These are phyloP conservation scores for Sceloporus undulatus DNA, from an alignment of 2,113 vertebrate genomes.

Conservation along the genomic window DNA sequence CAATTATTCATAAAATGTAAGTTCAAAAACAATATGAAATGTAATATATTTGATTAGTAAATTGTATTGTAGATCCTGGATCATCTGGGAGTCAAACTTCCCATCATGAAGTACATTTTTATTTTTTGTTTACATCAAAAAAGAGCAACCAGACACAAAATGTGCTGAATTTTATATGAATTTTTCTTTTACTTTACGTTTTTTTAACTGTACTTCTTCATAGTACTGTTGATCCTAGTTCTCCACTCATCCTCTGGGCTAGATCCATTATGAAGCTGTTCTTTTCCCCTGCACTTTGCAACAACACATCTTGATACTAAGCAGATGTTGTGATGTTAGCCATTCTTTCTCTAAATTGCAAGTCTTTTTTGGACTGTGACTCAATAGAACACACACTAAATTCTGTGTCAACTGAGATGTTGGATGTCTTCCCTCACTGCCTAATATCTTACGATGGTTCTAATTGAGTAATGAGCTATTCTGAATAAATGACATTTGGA, in stretches of 20 bases:
- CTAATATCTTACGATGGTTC: background rate
- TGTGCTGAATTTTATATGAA: background rate
- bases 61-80: background rate
- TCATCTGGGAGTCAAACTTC: background rate
- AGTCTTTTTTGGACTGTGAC: background rate
- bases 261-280: background rate
- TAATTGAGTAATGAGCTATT: background rate
- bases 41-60: background rate
- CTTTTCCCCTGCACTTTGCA: background rate
- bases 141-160: background rate
- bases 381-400: background rate
- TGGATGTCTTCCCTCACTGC: background rate
- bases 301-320: background rate
- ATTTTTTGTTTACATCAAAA: background rate
- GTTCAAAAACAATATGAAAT: background rate
- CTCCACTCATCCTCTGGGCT: background rate
- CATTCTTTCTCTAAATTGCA: constrained; percentile 20
- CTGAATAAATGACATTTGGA: background rate
- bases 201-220: background rate
- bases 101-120: background rate
- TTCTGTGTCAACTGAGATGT: background rate
- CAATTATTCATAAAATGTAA: background rate
- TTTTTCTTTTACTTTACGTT: too few relatives aligned
- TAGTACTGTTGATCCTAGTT: background rate
- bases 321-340: constrained; percentile 11